Base-by-base conservation (phyloP, 1,140 invertebrate species). In the Drosophila simulans region DNA sequence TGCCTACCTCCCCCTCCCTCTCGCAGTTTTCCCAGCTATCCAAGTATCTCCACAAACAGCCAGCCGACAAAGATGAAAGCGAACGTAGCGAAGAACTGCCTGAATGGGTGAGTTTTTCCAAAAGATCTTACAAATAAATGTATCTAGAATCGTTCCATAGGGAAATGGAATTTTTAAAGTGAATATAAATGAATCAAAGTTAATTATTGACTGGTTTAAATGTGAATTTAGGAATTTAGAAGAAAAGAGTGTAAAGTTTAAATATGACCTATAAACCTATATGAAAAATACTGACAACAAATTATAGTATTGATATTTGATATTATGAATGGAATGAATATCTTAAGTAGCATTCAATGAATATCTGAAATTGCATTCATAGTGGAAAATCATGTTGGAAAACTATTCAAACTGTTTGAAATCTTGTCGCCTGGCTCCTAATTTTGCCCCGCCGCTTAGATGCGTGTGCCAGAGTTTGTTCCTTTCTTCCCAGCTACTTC, bases 51-150 rank as follows among this genome's bases (percentile, higher is more conserved):
- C n/a, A 8, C 45, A 65, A 62, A 42, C n/a, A 42, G 71, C 39
- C 77, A 80, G 62, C 59, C 78, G 64, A 80, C 77, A 80, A 75
- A 65, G n/a, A 37, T 56, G 45, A 59, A 62, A 52, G 39, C 17
- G 11, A 51, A 51, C 27, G n/a, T 13, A 4, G 5, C 20, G 12
- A 25, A 7, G 45, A 5, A 46, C 25, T 34, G 42, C 1, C 15
- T 13, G 5, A 11, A 31, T 31, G 27, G 7, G 1, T 31, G 27
- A 31, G 22, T 27, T 22, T 25, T 15, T n/a, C 3, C n/a, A 27
- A 27, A n/a, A 13, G 12, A 22, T 13, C 20, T 3, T 46, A 1
- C 13, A 22, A 13, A 3, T 20, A 7, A 5, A 22, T 46, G 5
- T 45, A 2, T 4, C 4, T 22, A 7, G 5, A 31, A 7, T 7